Percentiles rank a stretch among this genome's conserved stretches.
phyloP scores from a whole-genome alignment of 2,888 invertebrate genomes.

The Rhagophthalmus giganteus region DNA sequence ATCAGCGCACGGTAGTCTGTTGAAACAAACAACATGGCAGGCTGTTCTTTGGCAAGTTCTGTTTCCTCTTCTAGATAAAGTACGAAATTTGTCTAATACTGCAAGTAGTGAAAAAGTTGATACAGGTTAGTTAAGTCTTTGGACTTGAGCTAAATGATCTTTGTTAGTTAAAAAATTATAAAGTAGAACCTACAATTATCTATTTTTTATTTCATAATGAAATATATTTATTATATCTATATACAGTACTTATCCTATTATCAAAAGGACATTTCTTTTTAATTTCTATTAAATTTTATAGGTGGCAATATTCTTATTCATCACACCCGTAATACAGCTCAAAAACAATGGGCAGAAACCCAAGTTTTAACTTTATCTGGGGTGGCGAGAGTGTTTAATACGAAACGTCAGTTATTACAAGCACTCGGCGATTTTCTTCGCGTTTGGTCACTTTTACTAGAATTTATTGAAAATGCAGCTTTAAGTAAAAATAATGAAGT shows the following conservation, averaged over 20 bases:
- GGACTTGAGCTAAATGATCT: no score
- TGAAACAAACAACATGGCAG: conserved; percentile 90
- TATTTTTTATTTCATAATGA: neutral
- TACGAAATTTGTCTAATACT: conserved; percentile 72
- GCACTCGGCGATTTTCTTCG: conserved; percentile 87
- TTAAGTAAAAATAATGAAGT: conserved; percentile 93
- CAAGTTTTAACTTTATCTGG: conserved; percentile 90
- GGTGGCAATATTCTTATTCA: conserved; percentile 93
- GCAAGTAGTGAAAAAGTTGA: conserved; percentile 82
- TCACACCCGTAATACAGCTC: conserved; percentile 97
- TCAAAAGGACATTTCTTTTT: neutral
- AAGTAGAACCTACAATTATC: no score
- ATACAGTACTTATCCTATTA: neutral
- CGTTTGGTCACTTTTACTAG: conserved; percentile 91
- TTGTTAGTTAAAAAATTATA: neutral
- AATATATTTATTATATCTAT: neutral
- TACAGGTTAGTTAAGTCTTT: conserved; percentile 64
- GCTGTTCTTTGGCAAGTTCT: conserved; percentile 93
- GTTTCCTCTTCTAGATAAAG: conserved; percentile 93
- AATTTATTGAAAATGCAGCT: conserved; percentile 92
- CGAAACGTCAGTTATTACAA: conserved; percentile 82
- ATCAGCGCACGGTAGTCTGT: conserved; percentile 88
- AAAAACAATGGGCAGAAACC: conserved; percentile 99
- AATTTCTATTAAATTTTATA: conserved; percentile 6
- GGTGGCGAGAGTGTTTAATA: conserved; percentile 90